Percentiles rank a stretch among this genome's conserved stretches.
phyloP scores from a whole-genome alignment of 1,140 invertebrate species.

The Drosophila kikkawai region DNA sequence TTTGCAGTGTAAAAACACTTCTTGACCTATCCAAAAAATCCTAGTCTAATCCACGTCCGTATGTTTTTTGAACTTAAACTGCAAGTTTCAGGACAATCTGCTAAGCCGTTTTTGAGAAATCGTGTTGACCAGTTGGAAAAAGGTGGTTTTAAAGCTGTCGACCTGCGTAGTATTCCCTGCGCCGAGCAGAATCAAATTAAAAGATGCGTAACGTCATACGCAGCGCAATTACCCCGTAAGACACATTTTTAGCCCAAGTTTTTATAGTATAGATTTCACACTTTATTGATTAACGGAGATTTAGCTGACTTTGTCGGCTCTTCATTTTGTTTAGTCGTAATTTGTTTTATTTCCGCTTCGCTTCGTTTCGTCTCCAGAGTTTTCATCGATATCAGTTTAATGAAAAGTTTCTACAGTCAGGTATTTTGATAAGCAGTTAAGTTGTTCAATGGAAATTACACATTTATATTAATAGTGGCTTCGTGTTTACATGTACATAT shows the following conservation, averaged over 20 bases:
- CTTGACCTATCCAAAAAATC: no score
- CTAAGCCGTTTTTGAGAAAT: no score
- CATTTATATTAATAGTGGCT: slow-evolving; percentile 63
- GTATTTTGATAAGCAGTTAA: slow-evolving; percentile 82
- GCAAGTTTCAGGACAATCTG: no score
- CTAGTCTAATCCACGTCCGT: no score
- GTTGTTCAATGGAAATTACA: slow-evolving; percentile 78
- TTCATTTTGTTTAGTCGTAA: slow-evolving; percentile 55
- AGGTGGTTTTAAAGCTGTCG: no score
- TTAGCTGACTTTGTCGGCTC: slow-evolving; percentile 63
- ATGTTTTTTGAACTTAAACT: no score
- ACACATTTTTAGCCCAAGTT: background rate
- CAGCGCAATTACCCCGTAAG: background rate
- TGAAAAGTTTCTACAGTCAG: slow-evolving; percentile 81
- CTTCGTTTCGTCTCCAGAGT: slow-evolving; percentile 44
- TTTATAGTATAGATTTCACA: slow-evolving; percentile 41
- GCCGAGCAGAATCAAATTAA: background rate
- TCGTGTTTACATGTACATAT: slow-evolving; percentile 64
- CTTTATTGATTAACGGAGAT: slow-evolving; percentile 67
- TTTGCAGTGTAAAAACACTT: no score
- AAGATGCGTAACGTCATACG: background rate
- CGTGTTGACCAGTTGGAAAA: no score
- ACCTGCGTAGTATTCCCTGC: no score
- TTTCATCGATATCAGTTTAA: slow-evolving; percentile 48
- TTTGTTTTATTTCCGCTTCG: slow-evolving; percentile 33